These are phyloP conservation scores for Agrotis ipsilon DNA, from an alignment of 2,888 invertebrate species.

Conservation along the genomic window DNA sequence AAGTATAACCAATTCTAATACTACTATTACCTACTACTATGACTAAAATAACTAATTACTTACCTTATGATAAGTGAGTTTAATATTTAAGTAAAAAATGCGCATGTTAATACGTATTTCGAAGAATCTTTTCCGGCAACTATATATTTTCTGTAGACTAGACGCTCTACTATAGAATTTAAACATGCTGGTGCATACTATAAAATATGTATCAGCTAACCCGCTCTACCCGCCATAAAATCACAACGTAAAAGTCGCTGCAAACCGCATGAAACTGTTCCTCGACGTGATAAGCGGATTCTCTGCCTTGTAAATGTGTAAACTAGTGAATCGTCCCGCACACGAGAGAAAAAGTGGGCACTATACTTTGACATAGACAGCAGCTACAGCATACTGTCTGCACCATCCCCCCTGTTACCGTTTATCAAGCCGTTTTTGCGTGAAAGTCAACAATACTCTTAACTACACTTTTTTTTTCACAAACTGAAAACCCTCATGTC, in stretches of 20 bases:
- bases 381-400: slow-evolving; percentile 41
- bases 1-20: slow-evolving; percentile 75
- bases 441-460: slow-evolving; percentile 35
- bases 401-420: slow-evolving; percentile 54
- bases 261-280: slow-evolving; percentile 36
- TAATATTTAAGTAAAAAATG: neutral
- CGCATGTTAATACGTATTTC: neutral
- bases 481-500: slow-evolving; percentile 35
- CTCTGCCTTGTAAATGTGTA: slow-evolving; percentile 55
- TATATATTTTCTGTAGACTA: slow-evolving; percentile 1
- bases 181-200: slow-evolving; percentile 15
- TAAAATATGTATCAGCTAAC: slow-evolving; percentile 16
- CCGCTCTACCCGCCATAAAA: slow-evolving; percentile 27
- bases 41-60: neutral
- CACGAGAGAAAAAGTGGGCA: slow-evolving; percentile 69
- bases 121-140: neutral
- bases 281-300: slow-evolving; percentile 54
- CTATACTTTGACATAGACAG: slow-evolving; percentile 56
- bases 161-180: slow-evolving; percentile 5
- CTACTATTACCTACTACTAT: too few species aligned
- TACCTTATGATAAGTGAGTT: neutral
- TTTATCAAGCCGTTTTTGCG: slow-evolving; percentile 52
- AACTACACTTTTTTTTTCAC: slow-evolving; percentile 22
- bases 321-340: slow-evolving; percentile 66
- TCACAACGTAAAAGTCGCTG: slow-evolving; percentile 35